phyloP scores from a whole-genome alignment of 2,797 vertebrate genomes.

The Sparidentex hasta region DNA sequence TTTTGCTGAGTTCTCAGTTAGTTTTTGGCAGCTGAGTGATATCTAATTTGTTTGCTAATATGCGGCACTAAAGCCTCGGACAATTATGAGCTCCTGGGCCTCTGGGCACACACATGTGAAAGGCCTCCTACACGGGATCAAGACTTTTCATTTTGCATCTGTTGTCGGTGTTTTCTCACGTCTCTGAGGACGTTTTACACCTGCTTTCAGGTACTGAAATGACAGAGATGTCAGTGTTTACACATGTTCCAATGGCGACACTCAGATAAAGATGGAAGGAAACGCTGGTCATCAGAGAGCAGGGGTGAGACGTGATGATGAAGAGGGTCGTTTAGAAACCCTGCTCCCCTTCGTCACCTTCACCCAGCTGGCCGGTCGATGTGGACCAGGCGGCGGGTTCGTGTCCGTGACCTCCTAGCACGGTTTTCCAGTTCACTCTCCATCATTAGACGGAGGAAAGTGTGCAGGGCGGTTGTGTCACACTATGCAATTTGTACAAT shows the following conservation, averaged over 20 bases:
- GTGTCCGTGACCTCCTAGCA: background rate
- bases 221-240: background rate
- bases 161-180: background rate
- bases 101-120: background rate
- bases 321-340: background rate
- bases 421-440: background rate
- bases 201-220: background rate
- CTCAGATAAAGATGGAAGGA: too few species aligned
- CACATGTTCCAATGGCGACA: background rate
- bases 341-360: background rate
- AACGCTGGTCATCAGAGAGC: too few species aligned
- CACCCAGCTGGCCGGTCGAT: too few species aligned
- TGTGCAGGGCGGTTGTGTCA: background rate
- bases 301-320: too few species aligned
- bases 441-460: background rate
- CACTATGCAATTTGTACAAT: background rate
- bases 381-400: too few species aligned
- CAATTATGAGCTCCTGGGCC: background rate
- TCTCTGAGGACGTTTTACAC: background rate
- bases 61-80: background rate
- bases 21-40: background rate
- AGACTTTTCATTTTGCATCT: background rate
- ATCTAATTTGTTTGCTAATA: background rate
- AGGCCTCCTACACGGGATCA: background rate
- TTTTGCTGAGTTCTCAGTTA: background rate